A percentile compares a stretch with the other conserved stretches of the same genome.
Conservation (phyloP, 2,888 invertebrate species). For the Nephrocerus scutellatus region DNA sequence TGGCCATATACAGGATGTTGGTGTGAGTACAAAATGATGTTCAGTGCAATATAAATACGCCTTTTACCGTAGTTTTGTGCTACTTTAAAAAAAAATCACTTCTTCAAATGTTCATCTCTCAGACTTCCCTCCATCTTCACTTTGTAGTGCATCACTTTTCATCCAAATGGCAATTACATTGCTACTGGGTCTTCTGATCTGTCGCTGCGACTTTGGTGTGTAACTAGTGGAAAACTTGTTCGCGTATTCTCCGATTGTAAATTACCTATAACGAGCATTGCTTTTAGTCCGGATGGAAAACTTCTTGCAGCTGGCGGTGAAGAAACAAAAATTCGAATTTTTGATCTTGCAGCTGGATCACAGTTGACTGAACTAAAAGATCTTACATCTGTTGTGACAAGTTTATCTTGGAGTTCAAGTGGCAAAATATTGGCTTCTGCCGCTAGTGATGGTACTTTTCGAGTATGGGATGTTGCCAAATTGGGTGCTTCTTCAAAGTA, state of each 20-base stretch:
- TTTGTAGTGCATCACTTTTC: slow-evolving; percentile 59
- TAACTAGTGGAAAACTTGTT: slow-evolving; percentile 73
- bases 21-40: slow-evolving; percentile 53
- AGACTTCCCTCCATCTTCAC: not conserved
- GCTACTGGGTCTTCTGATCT: slow-evolving; percentile 89
- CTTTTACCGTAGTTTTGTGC: no score
- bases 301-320: slow-evolving; percentile 76
- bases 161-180: slow-evolving; percentile 84
- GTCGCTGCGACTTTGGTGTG: slow-evolving; percentile 79
- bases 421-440: slow-evolving; percentile 60
- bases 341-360: slow-evolving; percentile 59
- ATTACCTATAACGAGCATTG: slow-evolving; percentile 65
- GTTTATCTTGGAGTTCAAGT: slow-evolving; percentile 55
- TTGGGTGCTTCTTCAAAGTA: not conserved
- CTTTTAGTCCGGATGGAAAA: slow-evolving; percentile 80
- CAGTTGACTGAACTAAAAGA: slow-evolving; percentile 55
- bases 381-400: slow-evolving; percentile 52
- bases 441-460: slow-evolving; percentile 58
- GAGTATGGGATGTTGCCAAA: slow-evolving; percentile 56
- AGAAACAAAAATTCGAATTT: slow-evolving; percentile 57
- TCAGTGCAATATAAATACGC: not conserved
- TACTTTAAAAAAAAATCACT: no score
- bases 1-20: slow-evolving; percentile 83
- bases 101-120: slow-evolving; percentile 2
- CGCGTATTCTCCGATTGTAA: slow-evolving; percentile 74